A percentile compares a stretch with the other conserved stretches of the same genome.
Conservation (phyloP, 1,140 invertebrate species). For the Phymastichus coffea region DNA sequence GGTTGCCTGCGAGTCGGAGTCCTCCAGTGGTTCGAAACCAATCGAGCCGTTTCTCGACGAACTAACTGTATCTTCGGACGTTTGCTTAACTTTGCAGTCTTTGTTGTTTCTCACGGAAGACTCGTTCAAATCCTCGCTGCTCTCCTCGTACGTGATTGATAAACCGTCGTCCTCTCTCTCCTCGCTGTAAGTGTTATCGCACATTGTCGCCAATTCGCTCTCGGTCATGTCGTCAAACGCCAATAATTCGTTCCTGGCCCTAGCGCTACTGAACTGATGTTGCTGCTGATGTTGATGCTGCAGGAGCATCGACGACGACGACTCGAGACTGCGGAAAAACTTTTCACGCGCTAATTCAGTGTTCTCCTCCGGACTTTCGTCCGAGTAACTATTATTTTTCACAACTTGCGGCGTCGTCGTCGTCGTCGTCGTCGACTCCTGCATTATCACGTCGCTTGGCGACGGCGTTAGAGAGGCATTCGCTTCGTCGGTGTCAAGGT, state of each 20-base stretch:
- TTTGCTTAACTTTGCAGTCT: not conserved
- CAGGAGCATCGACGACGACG: not conserved
- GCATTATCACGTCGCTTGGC: slow-evolving; percentile 59
- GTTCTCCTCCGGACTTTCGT: slow-evolving; percentile 26
- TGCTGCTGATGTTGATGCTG: not conserved
- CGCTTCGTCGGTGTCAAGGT: slow-evolving; percentile 35
- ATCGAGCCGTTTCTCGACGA: not conserved
- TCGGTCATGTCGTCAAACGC: slow-evolving; percentile 20
- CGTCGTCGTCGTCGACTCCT: slow-evolving; percentile 25
- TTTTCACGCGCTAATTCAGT: slow-evolving; percentile 43
- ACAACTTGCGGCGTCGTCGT: slow-evolving; percentile 40
- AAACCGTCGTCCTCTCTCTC: slow-evolving; percentile 17
- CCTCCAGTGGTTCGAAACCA: not conserved
- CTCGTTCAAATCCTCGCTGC: slow-evolving; percentile 7
- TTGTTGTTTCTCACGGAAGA: not conserved
- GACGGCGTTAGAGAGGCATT: slow-evolving; percentile 57
- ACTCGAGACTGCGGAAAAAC: slow-evolving; percentile 35
- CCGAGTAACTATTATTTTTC: slow-evolving; percentile 32
- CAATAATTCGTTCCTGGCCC: slow-evolving; percentile 22
- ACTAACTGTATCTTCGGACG: not conserved
- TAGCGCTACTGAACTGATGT: slow-evolving; percentile 12
- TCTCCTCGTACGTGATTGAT: slow-evolving; percentile 17
- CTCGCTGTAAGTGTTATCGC: slow-evolving; percentile 9
- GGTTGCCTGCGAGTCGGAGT: not conserved
- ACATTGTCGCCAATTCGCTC: slow-evolving; percentile 4